Base-by-base conservation (phyloP, 2,113 vertebrate genomes). In the Campylorhamphus procurvoides region DNA sequence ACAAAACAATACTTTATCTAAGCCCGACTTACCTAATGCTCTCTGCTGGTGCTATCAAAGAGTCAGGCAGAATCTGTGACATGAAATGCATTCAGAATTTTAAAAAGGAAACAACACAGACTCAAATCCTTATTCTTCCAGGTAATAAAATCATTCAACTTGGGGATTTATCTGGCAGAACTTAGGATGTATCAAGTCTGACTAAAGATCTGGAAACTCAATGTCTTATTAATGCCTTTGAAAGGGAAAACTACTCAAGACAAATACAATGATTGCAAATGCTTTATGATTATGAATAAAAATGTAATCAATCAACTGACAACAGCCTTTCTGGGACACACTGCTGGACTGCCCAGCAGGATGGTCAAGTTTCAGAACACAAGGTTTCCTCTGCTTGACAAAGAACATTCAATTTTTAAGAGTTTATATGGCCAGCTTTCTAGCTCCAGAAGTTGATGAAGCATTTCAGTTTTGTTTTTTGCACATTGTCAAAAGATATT, bases 401-500 rank as follows among this genome's bases (percentile, higher is more conserved):
- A 90, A 78, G 23, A 35, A 5, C 47, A 71, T 92, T 89, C 52
- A 28, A 55, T 74, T 88, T 75, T 87, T 55, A 90, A 93, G 59
- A 80, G 29, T 74, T 72, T 83, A 44, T 74, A 40, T 39, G 39
- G 50, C 39, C 80, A 82, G 27, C 67, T 88, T 87, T 94, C 62
- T 87, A 81, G 37, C 49, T 68, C 3, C 2, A 86, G 86, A 90
- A 62, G 50, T 39, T 93, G 63, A 67, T 85, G 67, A 92, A 91
- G 75, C 4, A 4, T 92, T 95, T 86, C 72, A 62, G 71, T 73
- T 94, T 96, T 96, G 81, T 66, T 96, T 97, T 87, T 76, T 25
- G 4, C 88, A 69, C 72, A 19, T 86, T 78, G 55, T 96, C 75
- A 88, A 90, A 95, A 88, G 95, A 94, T 86, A 82, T 94, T 96